Base-by-base conservation (phyloP, 2,113 vertebrate genomes). In the Pleuronectes platessa region DNA sequence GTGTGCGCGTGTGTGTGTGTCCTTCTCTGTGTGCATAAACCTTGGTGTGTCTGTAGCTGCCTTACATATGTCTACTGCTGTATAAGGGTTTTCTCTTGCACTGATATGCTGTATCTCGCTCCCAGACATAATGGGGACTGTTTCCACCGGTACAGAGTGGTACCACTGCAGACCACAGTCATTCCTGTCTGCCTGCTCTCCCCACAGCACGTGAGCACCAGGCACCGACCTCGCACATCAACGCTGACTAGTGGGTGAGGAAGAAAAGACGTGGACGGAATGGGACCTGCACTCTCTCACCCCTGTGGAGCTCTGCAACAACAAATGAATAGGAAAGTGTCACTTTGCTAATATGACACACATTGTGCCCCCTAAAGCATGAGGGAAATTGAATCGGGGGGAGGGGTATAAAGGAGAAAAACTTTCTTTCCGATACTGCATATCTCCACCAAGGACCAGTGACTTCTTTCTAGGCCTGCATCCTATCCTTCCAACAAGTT, bases 141-240 rank as follows among this genome's bases (percentile, higher is more conserved):
- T 84, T 68, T 90, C 67, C 71, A 31, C 81, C 66, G 71, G 89
- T 80, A 90, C 87, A 76, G 88, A 83, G 81, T 84, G 91, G 92
- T 90, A 92, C 90, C 24, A 35, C 83, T 81, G 75, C 71, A 78
- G 76, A 77, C 68, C 76, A n/a, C 74, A 86, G 55, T 86, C 90
- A 90, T 86, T 91, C 83, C 83, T 85, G 83, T 82, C 83, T 87
- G 85, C 53, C 71, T 87, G 73, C 69, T 54, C 20, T 67, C 49
- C 54, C 66, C 67, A 5, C 62, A 76, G 61, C 81, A 83, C 74
- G 56, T 79, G 82, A 65, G 85, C 79, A 81, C 88, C 87, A 92
- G 89, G 83, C 84, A 88, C 85, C 81, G 21, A 87, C 71, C 65
- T 80, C 67, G 11, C 81, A 68, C 62, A 71, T 67, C 55, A 68